These are phyloP conservation scores for Nesoenas mayeri DNA, from an alignment of 2,113 vertebrate species.

Conservation along the genomic window DNA sequence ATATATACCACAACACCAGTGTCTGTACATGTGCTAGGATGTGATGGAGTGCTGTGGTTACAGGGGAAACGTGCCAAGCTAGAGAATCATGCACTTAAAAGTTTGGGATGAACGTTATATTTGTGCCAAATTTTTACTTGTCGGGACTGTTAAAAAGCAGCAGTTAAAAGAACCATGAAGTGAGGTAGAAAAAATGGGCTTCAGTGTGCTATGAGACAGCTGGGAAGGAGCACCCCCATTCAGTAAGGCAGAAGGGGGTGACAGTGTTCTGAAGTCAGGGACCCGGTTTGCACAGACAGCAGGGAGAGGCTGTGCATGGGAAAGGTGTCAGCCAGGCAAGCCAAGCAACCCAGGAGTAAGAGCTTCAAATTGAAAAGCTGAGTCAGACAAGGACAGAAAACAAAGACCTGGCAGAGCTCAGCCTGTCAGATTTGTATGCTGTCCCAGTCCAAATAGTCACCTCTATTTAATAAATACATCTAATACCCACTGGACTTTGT, in stretches of 20 bases:
- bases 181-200: not conserved
- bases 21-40: not conserved
- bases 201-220: not conserved
- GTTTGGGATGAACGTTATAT: not conserved
- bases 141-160: not conserved
- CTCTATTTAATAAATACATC: conserved; percentile 22
- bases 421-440: not conserved
- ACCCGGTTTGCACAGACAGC: not conserved
- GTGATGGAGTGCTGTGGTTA: not conserved
- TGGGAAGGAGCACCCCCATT: not conserved
- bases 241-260: not conserved
- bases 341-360: not conserved
- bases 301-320: not conserved
- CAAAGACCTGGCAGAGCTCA: conserved; percentile 33
- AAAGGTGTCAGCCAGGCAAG: not conserved
- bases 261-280: not conserved
- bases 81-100: not conserved
- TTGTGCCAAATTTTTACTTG: not conserved
- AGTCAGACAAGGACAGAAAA: conserved; percentile 21
- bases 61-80: not conserved
- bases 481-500: not conserved
- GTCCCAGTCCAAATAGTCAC: not conserved
- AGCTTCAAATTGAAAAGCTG: conserved; percentile 26
- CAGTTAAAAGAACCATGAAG: not conserved
- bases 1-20: not conserved